Percentiles rank a stretch among this genome's conserved stretches.
Conservation (phyloP, 2,113 vertebrate genomes). For the Larimichthys polyactis region DNA sequence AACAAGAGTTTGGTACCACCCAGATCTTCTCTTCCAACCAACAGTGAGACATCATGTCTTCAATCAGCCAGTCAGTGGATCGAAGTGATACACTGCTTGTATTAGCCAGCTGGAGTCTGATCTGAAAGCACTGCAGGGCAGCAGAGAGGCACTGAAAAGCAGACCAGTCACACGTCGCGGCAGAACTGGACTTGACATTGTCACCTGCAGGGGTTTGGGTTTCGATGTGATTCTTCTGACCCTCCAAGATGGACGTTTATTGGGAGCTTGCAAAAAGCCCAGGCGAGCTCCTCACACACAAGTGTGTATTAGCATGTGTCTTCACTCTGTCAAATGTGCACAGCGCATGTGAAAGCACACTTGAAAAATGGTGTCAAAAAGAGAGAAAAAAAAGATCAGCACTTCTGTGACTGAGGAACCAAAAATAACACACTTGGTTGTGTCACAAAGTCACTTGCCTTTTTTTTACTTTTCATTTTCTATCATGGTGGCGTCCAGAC, state of each 20-base stretch:
- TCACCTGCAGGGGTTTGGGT: conserved; percentile 51
- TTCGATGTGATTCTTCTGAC: conserved; percentile 39
- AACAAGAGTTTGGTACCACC: conserved; percentile 47
- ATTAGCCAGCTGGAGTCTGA: conserved; percentile 44
- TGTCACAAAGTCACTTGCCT: conserved; percentile 72
- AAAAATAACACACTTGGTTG: conserved; percentile 68
- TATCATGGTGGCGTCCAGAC: conserved; percentile 64
- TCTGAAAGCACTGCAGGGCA: conserved; percentile 76
- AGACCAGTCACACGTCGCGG: conserved; percentile 53
- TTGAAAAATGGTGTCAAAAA: conserved; percentile 62
- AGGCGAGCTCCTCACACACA: conserved; percentile 22
- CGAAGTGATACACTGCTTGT: conserved; percentile 30
- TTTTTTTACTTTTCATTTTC: conserved; percentile 71
- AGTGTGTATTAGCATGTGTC: conserved; percentile 65
- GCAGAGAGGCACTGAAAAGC: conserved; percentile 78
- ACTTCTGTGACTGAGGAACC: conserved; percentile 68
- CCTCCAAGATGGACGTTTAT: conserved; percentile 46
- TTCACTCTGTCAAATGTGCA: conserved; percentile 72
- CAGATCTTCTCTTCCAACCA: conserved; percentile 52
- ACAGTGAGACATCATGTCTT: conserved; percentile 35
- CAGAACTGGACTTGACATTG: conserved; percentile 56
- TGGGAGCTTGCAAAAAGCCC: conserved; percentile 31
- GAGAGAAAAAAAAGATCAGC: conserved; percentile 14
- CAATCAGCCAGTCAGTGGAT: conserved; percentile 33
- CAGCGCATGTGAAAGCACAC: conserved; percentile 73